Evolutionary conservation across 2,113 vertebrate species (phyloP), one percentile per base, ranked within the genome.

Genomic region (Malurus cyaneus): DNA sequence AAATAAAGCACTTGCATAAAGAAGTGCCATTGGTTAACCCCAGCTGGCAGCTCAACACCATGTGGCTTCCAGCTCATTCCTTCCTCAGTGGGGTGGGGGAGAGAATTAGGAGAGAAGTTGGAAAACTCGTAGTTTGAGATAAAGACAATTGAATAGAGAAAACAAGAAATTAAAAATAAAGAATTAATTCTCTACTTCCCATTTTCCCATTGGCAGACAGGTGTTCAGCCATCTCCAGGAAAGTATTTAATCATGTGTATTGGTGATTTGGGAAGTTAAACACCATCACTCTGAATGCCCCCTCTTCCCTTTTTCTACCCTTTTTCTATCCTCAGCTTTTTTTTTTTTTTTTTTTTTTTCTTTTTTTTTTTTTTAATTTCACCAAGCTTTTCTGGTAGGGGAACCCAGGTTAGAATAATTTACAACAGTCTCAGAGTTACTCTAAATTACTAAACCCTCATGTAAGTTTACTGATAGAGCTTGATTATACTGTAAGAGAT

Each of bases 1-100:
- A 0, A 46, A n/a, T 8, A 53, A 60, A 29, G 19, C 28, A 20
- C 53, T 76, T 56, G 21, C 52, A 15, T 64, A 29, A 72, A 54
- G 44, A 74, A 72, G 13, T 60, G 11, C 41, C 4, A 9, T 18
- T 49, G 11, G 28, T 72, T 88, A 60, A 84, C 7, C 11, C 18
- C 34, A 81, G 5, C 19, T 36, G 15, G 11, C 52, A 84, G 12
- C 20, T 80, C 36, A 61, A 50, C 10, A 18, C 8, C 9, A 59
- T 0, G 0, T 42, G 88, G 2, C 31, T 44, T 7, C 36, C 14
- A 12, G 16, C 52, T 65, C 25, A 3, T 42, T 79, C n/a, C 26
- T 24, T 70, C 29, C 13, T 20, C 42, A 14, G 9, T 9, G 9
- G 18, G 7, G 6, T 53, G 4, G 2, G 2, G 16, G 14, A 77